These are phyloP conservation scores for Torymus texanus DNA, from an alignment of 2,888 invertebrate species.

Conservation along the genomic window DNA sequence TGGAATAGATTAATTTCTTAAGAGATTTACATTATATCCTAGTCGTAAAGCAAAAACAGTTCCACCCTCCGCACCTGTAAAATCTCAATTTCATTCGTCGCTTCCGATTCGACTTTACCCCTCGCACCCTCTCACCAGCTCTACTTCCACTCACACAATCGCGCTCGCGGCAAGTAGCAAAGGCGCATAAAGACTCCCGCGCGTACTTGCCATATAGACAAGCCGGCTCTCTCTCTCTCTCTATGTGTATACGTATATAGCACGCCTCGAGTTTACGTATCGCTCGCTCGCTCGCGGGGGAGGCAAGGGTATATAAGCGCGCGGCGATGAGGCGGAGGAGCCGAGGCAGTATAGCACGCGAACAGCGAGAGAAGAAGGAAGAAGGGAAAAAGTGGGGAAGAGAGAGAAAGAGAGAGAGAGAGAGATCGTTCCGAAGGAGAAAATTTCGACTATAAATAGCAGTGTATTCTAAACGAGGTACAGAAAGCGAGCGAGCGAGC, in stretches of 20 bases:
- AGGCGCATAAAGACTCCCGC: conserved; percentile 2
- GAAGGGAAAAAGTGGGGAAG: conserved; percentile 2
- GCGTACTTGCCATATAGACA: conserved; percentile 8
- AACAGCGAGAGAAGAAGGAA: conserved; percentile 33
- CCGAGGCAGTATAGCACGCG: conserved; percentile 10
- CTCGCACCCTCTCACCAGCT: background rate
- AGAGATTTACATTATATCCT: conserved; percentile 11
- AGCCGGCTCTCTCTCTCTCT: background rate
- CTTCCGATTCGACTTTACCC: conserved; percentile 18
- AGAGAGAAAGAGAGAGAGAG: background rate
- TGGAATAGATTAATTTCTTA: conserved; percentile 28
- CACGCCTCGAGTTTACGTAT: conserved; percentile 15
- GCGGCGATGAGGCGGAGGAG: conserved; percentile 11
- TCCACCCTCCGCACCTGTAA: conserved; percentile 26
- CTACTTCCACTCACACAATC: background rate
- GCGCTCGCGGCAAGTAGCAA: background rate
- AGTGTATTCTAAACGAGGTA: conserved; percentile 75
- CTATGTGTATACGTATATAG: too few relatives aligned
- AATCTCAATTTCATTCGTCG: conserved; percentile 47
- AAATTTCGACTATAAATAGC: conserved; percentile 76
- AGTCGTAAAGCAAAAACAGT: background rate
- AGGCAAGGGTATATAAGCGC: background rate
- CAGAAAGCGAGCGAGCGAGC: conserved; percentile 61
- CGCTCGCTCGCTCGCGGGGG: background rate
- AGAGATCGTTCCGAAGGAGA: conserved; percentile 64